A percentile compares a stretch with the other conserved stretches of the same genome.
phyloP scores from a whole-genome alignment of 1,140 invertebrate genomes.

The Temnothorax curvispinosus region DNA sequence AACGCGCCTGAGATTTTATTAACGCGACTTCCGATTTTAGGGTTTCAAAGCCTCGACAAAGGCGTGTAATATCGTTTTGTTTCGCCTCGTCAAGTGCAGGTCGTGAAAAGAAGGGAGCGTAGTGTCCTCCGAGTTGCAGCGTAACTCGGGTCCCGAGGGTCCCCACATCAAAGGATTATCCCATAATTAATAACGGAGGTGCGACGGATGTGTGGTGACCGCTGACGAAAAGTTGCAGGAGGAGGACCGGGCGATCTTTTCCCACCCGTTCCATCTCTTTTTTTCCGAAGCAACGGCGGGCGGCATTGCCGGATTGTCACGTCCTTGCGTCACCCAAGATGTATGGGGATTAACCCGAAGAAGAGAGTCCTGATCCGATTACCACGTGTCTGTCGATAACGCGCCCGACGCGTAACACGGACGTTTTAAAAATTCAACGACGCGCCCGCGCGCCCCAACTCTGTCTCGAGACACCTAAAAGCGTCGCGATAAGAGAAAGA shows the following conservation, averaged over 20 bases:
- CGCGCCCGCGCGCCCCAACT: conserved; percentile 2
- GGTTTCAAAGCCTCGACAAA: conserved; percentile 14
- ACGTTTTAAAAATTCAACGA: conserved; percentile 54
- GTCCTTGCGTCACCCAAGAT: conserved; percentile 61
- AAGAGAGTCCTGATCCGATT: conserved; percentile 70
- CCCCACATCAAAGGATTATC: conserved; percentile 78
- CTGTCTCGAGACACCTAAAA: conserved; percentile 47
- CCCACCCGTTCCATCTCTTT: neutral
- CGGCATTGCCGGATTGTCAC: conserved; percentile 10
- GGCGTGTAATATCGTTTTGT: conserved; percentile 28
- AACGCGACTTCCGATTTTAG: conserved; percentile 36
- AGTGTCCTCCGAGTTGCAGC: conserved; percentile 47
- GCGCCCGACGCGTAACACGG: conserved; percentile 9
- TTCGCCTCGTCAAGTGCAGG: conserved; percentile 4
- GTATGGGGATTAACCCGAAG: conserved; percentile 62
- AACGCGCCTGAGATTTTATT: conserved; percentile 23
- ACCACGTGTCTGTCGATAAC: conserved; percentile 55
- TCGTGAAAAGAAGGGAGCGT: conserved; percentile 32
- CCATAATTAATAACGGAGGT: conserved; percentile 78
- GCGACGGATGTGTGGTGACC: conserved; percentile 79
- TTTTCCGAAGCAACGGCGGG: neutral
- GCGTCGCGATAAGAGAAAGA: conserved; percentile 59
- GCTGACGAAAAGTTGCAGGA: conserved; percentile 59
- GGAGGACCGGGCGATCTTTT: conserved; percentile 20
- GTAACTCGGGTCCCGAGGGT: conserved; percentile 42